Evolutionary conservation across 1,140 invertebrate species (phyloP).

Genomic region (Saccostrea cuccullata): DNA sequence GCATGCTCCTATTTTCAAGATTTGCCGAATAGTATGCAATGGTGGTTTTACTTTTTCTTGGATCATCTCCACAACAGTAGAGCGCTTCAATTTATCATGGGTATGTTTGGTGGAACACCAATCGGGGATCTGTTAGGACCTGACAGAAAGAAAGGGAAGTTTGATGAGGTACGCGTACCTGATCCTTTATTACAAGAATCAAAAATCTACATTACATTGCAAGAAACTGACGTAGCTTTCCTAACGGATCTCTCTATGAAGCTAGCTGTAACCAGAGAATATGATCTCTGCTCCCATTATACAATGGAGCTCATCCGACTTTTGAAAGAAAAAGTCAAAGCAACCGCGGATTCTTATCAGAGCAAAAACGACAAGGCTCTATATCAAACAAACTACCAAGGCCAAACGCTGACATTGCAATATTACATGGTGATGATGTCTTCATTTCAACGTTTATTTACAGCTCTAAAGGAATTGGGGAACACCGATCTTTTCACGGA

Average conservation of each 20-base stretch:
- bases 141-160: neutral
- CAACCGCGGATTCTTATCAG: neutral
- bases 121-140: neutral
- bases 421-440: neutral
- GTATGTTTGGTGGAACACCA: neutral
- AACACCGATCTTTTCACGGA: neutral
- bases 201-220: neutral
- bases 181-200: neutral
- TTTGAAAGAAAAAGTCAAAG: neutral
- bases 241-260: neutral
- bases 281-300: neutral
- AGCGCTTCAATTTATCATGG: neutral
- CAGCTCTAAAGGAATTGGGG: neutral
- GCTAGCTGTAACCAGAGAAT: neutral
- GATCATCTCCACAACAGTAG: neutral
- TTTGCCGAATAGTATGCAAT: neutral
- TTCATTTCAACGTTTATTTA: neutral
- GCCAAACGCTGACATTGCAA: neutral
- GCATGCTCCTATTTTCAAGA: neutral
- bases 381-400: slow-evolving; percentile 5
- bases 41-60: slow-evolving; percentile 28
- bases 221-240: neutral
- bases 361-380: neutral
- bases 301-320: neutral
- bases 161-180: neutral